Percentiles rank a stretch among this genome's conserved stretches.
These are phyloP conservation scores for Cydia amplana DNA, from an alignment of 1,140 invertebrate genomes.

Conservation along the genomic window DNA sequence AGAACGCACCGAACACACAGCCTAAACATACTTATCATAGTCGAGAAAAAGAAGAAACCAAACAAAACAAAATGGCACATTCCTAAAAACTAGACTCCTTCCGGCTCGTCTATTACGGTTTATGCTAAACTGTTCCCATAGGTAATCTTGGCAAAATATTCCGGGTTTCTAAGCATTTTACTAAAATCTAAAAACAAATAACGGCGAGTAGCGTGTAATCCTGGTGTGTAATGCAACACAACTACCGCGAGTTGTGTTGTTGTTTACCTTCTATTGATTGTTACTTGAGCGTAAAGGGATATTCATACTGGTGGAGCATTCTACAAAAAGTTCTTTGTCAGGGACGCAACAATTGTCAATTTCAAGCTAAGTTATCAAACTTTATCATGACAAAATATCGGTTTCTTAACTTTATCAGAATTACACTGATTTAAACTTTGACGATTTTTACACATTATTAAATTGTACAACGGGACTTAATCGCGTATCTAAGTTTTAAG, in stretches of 20 bases:
- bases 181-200: slow-evolving; percentile 52
- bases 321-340: too few relatives aligned
- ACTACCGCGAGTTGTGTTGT: neutral
- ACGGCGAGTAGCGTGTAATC: slow-evolving; percentile 34
- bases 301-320: neutral
- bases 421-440: too few relatives aligned
- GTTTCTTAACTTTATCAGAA: too few relatives aligned
- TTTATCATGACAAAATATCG: too few relatives aligned
- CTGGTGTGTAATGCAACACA: slow-evolving; percentile 38
- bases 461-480: too few relatives aligned
- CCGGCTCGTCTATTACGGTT: slow-evolving; percentile 4
- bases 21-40: too few relatives aligned
- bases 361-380: too few relatives aligned
- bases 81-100: neutral
- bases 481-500: too few relatives aligned
- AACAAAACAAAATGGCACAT: neutral
- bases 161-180: slow-evolving; percentile 43
- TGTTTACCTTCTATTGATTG: slow-evolving; percentile 47
- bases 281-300: slow-evolving; percentile 36
- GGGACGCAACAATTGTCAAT: too few relatives aligned
- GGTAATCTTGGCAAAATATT: slow-evolving; percentile 34
- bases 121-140: slow-evolving; percentile 21
- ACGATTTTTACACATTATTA: too few relatives aligned
- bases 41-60: neutral
- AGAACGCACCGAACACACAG: too few relatives aligned